Evolutionary conservation across 2,888 invertebrate species (phyloP), one percentile per base, ranked within the genome.

Genomic region (Agrochola circellaris): DNA sequence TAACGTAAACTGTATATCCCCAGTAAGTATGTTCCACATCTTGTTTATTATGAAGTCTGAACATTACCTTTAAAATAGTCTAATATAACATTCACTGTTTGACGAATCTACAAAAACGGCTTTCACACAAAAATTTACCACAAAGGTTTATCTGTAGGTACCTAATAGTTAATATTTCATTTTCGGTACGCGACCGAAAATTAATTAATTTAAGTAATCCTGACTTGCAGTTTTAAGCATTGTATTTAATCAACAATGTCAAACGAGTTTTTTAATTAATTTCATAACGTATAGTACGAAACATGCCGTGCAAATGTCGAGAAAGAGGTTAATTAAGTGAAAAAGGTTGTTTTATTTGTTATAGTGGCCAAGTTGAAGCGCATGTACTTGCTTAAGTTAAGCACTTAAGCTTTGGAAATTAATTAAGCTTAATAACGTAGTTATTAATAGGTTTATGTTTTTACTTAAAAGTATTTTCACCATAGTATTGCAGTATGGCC

Each of bases 161-260:
- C 7, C 9, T n/a, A 56, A 5, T 38, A 23, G 6, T 69, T 56
- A 38, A 73, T 76, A 67, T 72, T 78, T 51, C 42, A 76, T 79
- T 67, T 42, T 58, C 26, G 26, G 34, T 66, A 54, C n/a, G 23
- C 48, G 26, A 73, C 42, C 60, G 34, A 77, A 79, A 80, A 82
- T 81, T 88, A 77, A 88, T 83, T 85, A 82, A 81, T 30, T 54
- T 13, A 70, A 84, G 75, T 79, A 79, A 78, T 70, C 67, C 81
- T 83, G 85, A 88, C 85, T 86, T 88, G 88, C 86, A 82, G 75
- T 79, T 84, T 78, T 26, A 69, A 68, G 65, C 75, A 81, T 79
- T 79, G 68, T 84, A 72, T 81, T 84, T 81, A 79, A 84, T 83
- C 77, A 82, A 79, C 67, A 60, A 42, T 75, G 73, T 79, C 77